Percentiles rank a stretch among this genome's conserved stretches.
These are phyloP conservation scores for Ectemnius lituratus DNA, from an alignment of 2,888 invertebrate genomes.

Conservation along the genomic window DNA sequence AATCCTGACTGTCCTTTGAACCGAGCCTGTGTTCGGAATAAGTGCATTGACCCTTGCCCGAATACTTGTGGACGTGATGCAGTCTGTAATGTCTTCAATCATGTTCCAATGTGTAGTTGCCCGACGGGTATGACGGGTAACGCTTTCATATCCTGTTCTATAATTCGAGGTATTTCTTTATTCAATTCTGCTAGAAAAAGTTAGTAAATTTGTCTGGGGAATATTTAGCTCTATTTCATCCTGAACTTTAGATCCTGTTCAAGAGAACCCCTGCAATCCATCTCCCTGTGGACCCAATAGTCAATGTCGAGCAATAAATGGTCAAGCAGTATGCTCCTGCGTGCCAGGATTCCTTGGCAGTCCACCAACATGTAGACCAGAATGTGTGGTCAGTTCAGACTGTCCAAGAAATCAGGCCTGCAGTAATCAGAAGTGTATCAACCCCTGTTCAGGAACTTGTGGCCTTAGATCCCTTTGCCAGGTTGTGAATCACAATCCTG, in stretches of 20 bases:
- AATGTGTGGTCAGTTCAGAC: constrained; percentile 90
- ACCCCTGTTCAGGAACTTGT: constrained; percentile 90
- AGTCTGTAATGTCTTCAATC: constrained; percentile 80
- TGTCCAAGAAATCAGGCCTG: constrained; percentile 88
- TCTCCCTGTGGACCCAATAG: constrained; percentile 90
- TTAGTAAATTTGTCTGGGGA: background rate
- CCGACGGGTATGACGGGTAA: constrained; percentile 84
- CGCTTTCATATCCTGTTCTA: constrained; percentile 83
- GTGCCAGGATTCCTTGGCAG: constrained; percentile 85
- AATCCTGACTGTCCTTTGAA: constrained; percentile 83
- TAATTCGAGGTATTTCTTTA: constrained; percentile 68
- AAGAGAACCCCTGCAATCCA: constrained; percentile 82
- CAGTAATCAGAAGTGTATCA: constrained; percentile 87
- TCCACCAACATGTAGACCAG: constrained; percentile 86
- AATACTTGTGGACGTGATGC: constrained; percentile 83
- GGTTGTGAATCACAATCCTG: constrained; percentile 83
- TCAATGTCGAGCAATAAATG: constrained; percentile 82
- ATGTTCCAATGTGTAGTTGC: constrained; percentile 85
- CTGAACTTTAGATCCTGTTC: constrained; percentile 23
- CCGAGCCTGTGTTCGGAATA: constrained; percentile 86
- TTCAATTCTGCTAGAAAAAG: background rate
- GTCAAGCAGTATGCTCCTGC: constrained; percentile 86
- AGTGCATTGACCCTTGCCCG: constrained; percentile 87
- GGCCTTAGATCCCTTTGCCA: constrained; percentile 88
- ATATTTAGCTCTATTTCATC: background rate